Conservation (phyloP, 23 tunicate genomes). For the Styela clava region DNA sequence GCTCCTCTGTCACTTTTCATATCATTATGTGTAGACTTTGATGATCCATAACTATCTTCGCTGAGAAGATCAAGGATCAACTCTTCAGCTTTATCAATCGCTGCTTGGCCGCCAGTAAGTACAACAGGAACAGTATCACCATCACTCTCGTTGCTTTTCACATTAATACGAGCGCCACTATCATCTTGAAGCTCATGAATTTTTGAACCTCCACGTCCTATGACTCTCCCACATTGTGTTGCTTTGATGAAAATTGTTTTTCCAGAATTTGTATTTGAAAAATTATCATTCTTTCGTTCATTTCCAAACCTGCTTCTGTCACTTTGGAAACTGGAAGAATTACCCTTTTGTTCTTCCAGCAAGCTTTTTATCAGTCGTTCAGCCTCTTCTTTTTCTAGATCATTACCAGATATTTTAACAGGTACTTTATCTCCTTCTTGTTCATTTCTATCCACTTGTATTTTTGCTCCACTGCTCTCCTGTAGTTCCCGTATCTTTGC, state of each 20-base stretch:
- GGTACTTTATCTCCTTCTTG: conserved; percentile 15
- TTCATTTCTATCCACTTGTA: conserved; percentile 25
- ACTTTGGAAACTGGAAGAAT: neutral
- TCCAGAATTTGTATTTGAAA: neutral
- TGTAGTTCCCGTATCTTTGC: conserved; percentile 65
- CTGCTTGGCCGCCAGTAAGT: conserved; percentile 26
- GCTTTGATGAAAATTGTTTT: conserved; percentile 6
- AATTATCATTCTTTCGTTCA: neutral
- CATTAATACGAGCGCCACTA: conserved; percentile 40
- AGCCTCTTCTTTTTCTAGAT: conserved; percentile 14
- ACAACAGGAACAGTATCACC: conserved; percentile 39
- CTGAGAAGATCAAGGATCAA: conserved; percentile 43
- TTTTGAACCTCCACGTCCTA: conserved; percentile 68
- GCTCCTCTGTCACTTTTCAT: neutral
- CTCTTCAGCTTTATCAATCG: conserved; percentile 36
- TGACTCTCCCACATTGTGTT: conserved; percentile 54
- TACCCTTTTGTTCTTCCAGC: neutral
- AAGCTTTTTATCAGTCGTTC: neutral
- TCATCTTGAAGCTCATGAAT: conserved; percentile 57
- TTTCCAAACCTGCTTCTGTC: neutral
- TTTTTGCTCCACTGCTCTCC: conserved; percentile 57
- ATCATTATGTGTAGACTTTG: neutral
- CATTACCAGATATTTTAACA: conserved; percentile 5
- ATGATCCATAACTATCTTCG: conserved; percentile 15
- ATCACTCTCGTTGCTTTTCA: conserved; percentile 32